These are phyloP conservation scores for Parnassius orleans DNA, from an alignment of 2,888 invertebrate genomes.

Conservation along the genomic window DNA sequence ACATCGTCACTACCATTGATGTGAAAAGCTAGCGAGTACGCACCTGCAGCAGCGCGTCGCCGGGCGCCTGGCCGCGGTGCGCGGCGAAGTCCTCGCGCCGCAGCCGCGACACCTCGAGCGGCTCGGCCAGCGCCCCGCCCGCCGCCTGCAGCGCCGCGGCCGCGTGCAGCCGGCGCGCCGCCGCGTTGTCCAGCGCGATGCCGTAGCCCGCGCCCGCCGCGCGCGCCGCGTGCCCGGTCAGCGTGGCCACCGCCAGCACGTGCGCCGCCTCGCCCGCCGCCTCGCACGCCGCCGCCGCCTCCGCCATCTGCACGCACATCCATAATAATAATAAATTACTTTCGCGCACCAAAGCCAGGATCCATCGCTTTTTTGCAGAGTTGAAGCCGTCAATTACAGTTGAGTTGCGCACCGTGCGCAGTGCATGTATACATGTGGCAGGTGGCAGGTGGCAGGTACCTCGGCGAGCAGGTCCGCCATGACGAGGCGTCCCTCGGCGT, in stretches of 20 bases:
- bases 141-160: background rate
- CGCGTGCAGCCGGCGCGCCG: background rate
- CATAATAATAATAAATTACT: too few relatives aligned
- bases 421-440: too few relatives aligned
- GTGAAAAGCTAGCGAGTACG: too few relatives aligned
- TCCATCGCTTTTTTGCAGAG: too few relatives aligned
- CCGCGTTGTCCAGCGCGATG: background rate
- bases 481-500: too few relatives aligned
- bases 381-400: too few relatives aligned
- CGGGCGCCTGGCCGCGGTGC: constrained; percentile 85
- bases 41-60: constrained; percentile 72
- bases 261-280: too few relatives aligned
- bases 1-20: too few relatives aligned
- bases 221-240: constrained; percentile 89
- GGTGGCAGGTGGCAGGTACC: too few relatives aligned
- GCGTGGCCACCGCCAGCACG: constrained; percentile 93
- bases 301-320: background rate
- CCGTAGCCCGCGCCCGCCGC: constrained; percentile 57
- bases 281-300: background rate
- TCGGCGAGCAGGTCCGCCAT: too few relatives aligned
- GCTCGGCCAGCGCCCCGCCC: constrained; percentile 87
- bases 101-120: constrained; percentile 89
- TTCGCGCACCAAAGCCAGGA: too few relatives aligned
- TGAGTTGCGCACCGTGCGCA: too few relatives aligned
- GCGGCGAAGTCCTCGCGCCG: constrained; percentile 87